phyloP scores from a whole-genome alignment of 2,888 invertebrate species.

The Cephus nigrinus region DNA sequence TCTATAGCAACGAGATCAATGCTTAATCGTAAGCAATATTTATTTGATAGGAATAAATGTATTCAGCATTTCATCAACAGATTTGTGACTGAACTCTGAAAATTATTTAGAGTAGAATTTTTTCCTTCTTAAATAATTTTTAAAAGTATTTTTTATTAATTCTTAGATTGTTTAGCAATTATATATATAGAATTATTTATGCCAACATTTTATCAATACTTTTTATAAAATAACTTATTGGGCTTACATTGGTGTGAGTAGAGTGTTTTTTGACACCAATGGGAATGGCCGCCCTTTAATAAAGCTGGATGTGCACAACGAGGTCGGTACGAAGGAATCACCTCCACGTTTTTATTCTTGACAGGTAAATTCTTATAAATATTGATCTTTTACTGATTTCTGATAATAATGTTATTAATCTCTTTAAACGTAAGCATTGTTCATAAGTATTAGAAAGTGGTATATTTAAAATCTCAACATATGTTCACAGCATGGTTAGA shows the following conservation, averaged over 20 bases:
- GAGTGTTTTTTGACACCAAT: neutral
- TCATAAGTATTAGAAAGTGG: slow-evolving; percentile 21
- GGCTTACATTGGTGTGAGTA: neutral
- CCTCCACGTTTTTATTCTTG: slow-evolving; percentile 48
- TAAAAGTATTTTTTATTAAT: neutral
- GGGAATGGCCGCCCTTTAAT: slow-evolving; percentile 20
- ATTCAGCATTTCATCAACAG: neutral
- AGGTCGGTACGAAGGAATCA: slow-evolving; percentile 34
- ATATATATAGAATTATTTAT: neutral
- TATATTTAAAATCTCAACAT: slow-evolving; percentile 23
- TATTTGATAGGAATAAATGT: neutral
- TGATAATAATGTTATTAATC: neutral
- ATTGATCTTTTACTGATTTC: neutral
- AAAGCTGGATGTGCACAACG: slow-evolving; percentile 25
- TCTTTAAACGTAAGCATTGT: neutral
- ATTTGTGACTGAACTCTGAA: neutral
- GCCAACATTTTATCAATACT: neutral
- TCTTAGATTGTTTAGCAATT: neutral
- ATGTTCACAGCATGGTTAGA: slow-evolving; percentile 33
- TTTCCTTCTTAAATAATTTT: neutral
- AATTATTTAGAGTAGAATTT: neutral
- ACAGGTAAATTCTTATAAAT: slow-evolving; percentile 40
- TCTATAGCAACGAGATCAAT: neutral
- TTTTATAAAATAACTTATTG: neutral
- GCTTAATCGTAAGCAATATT: neutral